Evolutionary conservation across 2,888 invertebrate genomes (phyloP).

Genomic region (Boloria selene): DNA sequence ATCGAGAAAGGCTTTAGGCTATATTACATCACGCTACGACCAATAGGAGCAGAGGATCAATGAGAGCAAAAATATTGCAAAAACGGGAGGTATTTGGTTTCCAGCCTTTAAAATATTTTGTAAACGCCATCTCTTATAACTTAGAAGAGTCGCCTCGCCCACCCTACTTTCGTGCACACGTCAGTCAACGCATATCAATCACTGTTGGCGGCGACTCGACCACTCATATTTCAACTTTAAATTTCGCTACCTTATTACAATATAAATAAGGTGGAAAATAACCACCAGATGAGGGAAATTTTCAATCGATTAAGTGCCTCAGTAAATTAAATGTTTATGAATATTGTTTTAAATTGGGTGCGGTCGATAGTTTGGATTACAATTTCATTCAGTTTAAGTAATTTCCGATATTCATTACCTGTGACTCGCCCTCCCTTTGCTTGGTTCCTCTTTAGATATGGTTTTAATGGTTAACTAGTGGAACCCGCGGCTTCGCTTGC

Average conservation of each 20-base stretch:
- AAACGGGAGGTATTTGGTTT: no score
- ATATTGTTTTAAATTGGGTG: conserved; percentile 50
- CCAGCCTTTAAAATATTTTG: no score
- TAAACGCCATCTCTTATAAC: conserved; percentile 33
- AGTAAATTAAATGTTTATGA: conserved; percentile 50
- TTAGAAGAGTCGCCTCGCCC: conserved; percentile 47
- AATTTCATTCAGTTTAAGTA: conserved; percentile 25
- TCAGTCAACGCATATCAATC: conserved; percentile 79
- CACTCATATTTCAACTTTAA: conserved; percentile 73
- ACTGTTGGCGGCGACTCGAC: conserved; percentile 72
- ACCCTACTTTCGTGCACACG: conserved; percentile 67
- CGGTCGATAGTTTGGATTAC: conserved; percentile 38
- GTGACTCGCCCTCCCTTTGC: background rate
- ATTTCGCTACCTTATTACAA: conserved; percentile 45
- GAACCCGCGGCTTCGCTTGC: no score
- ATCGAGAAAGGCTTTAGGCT: no score
- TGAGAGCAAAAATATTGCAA: no score
- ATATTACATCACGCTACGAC: no score
- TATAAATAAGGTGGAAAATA: conserved; percentile 50
- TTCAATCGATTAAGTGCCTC: conserved; percentile 73
- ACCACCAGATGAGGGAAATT: conserved; percentile 49
- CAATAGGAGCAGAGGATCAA: no score
- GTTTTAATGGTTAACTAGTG: no score
- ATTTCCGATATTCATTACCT: background rate
- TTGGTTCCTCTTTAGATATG: background rate